Percentiles rank a stretch among this genome's conserved stretches.
Conservation (phyloP, 2,888 invertebrate species). For the Dione vanillae region DNA sequence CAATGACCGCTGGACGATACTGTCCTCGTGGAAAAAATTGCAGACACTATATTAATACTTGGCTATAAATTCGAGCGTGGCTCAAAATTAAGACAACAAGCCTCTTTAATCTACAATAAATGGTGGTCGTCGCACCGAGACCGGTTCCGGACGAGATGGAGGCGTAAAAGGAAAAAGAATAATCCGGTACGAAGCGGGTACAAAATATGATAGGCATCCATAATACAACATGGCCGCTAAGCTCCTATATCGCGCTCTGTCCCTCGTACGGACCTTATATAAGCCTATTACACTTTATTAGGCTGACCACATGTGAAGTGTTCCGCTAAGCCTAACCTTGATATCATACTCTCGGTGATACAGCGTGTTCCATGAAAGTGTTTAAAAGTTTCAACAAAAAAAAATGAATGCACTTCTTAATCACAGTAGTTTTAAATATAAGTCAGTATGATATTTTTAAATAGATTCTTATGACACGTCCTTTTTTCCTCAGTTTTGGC, state of each 20-base stretch:
- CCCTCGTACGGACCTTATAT: conserved; percentile 58
- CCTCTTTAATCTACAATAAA: conserved; percentile 85
- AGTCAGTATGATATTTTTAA: neutral
- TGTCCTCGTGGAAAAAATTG: conserved; percentile 75
- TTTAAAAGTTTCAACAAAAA: neutral
- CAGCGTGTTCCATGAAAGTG: conserved; percentile 57
- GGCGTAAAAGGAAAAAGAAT: conserved; percentile 81
- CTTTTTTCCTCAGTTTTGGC: too few species aligned
- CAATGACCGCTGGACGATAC: conserved; percentile 57
- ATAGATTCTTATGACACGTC: too few species aligned
- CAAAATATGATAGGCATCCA: conserved; percentile 85
- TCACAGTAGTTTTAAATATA: neutral
- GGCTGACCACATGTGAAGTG: conserved; percentile 85
- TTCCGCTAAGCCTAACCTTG: conserved; percentile 84
- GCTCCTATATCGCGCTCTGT: conserved; percentile 73
- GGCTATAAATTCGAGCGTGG: conserved; percentile 81
- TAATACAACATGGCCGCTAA: conserved; percentile 85
- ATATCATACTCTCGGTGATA: conserved; percentile 81
- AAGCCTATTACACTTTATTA: conserved; percentile 78
- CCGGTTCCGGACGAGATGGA: conserved; percentile 78
- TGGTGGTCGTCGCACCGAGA: conserved; percentile 80
- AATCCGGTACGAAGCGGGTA: conserved; percentile 82
- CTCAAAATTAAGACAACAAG: conserved; percentile 85
- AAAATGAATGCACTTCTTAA: neutral
- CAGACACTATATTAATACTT: conserved; percentile 78